A percentile compares a stretch with the other conserved stretches of the same genome.
These are phyloP conservation scores for Prosapia bicincta DNA, from an alignment of 2,888 invertebrate genomes.

Conservation along the genomic window DNA sequence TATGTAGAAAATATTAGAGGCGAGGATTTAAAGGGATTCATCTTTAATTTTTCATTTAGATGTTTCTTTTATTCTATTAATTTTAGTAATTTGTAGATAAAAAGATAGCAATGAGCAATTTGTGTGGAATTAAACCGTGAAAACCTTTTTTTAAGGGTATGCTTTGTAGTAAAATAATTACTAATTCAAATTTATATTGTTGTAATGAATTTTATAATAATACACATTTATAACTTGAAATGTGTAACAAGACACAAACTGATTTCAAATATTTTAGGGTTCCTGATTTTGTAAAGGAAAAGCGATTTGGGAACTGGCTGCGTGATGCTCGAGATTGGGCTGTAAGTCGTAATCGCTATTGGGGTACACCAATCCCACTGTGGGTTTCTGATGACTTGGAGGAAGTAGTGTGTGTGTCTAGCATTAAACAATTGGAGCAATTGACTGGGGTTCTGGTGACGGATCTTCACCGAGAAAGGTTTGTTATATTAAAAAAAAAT, in stretches of 20 bases:
- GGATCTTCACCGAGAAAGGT: slow-evolving; percentile 91
- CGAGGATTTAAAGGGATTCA: too few species aligned
- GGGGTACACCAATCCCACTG: slow-evolving; percentile 98
- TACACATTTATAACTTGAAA: too few species aligned
- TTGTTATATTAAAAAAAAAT: too few species aligned
- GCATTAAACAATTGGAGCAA: slow-evolving; percentile 83
- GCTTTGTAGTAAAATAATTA: not conserved
- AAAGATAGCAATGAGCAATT: too few species aligned
- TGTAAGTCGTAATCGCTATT: slow-evolving; percentile 94
- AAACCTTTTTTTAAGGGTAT: not conserved
- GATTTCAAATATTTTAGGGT: slow-evolving; percentile 58
- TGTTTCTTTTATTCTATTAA: too few species aligned
- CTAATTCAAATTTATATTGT: too few species aligned
- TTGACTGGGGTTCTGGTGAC: slow-evolving; percentile 77
- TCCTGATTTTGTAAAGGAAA: slow-evolving; percentile 96
- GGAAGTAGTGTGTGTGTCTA: slow-evolving; percentile 92
- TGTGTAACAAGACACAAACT: too few species aligned
- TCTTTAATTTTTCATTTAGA: too few species aligned
- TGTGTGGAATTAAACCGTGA: too few species aligned
- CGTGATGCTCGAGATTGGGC: slow-evolving; percentile 98
- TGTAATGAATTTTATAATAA: too few species aligned
- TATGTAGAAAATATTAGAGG: too few species aligned
- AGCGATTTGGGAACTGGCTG: slow-evolving; percentile 98
- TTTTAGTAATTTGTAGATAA: too few species aligned
- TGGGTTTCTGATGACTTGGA: slow-evolving; percentile 92